Evolutionary conservation across 1,140 invertebrate species (phyloP), one percentile per base, ranked within the genome.

Genomic region (Hestina assimilis): DNA sequence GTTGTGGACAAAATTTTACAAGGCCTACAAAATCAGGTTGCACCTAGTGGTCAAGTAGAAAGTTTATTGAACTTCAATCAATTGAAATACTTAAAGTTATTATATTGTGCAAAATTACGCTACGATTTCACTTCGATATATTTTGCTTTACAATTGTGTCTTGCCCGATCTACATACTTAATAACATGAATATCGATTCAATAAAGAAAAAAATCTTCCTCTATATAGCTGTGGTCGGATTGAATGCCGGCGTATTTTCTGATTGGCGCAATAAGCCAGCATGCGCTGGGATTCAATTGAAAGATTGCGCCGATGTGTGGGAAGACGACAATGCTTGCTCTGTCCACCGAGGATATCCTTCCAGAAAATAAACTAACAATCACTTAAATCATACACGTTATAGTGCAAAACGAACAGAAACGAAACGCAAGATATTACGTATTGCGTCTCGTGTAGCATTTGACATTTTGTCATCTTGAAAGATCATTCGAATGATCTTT

Each of bases 231-330:
- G 61, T 46, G 11, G 58, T 51, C 63, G 54, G 55, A 55, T 38
- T 29, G 57, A 63, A 52, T 46, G 63, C 57, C 63, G 71, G 74
- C 77, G 83, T 77, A 75, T 85, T 87, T 87, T 87, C 83, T 84
- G 78, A 87, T 87, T 87, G 78, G 73, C 75, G 66, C 81, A 87
- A 87, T 80, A 65, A 83, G 59, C 65, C 60, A 59, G 71, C 71
- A 75, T 77, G 71, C 72, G 75, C 79, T 75, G 72, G 40, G 72
- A 54, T 69, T 84, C 82, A 87, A 85, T 87, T 85, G 84, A 35
- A 87, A 85, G 72, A 87, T 87, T 87, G 75, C 70, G 65, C 38
- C 41, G 61, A 56, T 71, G 81, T 79, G 81, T 83, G 82, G 84
- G 82, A 83, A 79, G 83, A 72, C 70, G 76, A 75, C 72, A 74